Evolutionary conservation across 2,888 invertebrate genomes (phyloP), one percentile per base, ranked within the genome.

Genomic region (Octodonta nipae): DNA sequence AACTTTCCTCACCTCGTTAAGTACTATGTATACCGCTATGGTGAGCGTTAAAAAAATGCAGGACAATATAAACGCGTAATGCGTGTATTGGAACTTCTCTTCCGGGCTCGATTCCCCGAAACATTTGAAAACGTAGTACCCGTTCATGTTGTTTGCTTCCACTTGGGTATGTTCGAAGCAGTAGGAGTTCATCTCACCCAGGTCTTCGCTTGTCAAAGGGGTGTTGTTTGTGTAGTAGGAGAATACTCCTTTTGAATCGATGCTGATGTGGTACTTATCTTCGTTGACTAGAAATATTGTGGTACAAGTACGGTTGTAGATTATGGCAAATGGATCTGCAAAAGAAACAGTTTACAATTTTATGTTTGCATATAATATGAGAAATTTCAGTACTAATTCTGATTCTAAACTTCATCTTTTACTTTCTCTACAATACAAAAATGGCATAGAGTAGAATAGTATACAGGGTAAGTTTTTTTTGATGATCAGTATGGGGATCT

Each of bases 1-100:
- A 29, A 50, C 34, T 13, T 44, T 52, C 16, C 35, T 46, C n/a
- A 38, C 44, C 28, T 54, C 51, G 6, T 44, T 45, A 22, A 50
- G 28, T 5, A 46, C 36, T 11, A 49, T 31, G 25, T 53, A 53
- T 15, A 50, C 17, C 16, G 43, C 6, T 12, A 46, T 37, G 8
- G 51, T 44, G 2, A 43, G n/a, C 2, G 45, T 13, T 10, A 53
- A 31, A 22, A 49, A 47, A 10, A 51, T 30, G 17, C 45, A 45
- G 1, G 51, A 51, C 12, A 49, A 3, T 16, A 49, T 41, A 16
- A 50, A 43, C 5, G 47, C 42, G 47, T 47, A 49, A 17, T 43
- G 32, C 3, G 46, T 46, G 10, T 35, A 41, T 4, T 38, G 13
- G 32, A 49, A 49, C 34, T 51, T 51, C 4, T 27, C 16, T 3